Conservation (phyloP, 2,797 vertebrate species). For the Delichon dasypus region DNA sequence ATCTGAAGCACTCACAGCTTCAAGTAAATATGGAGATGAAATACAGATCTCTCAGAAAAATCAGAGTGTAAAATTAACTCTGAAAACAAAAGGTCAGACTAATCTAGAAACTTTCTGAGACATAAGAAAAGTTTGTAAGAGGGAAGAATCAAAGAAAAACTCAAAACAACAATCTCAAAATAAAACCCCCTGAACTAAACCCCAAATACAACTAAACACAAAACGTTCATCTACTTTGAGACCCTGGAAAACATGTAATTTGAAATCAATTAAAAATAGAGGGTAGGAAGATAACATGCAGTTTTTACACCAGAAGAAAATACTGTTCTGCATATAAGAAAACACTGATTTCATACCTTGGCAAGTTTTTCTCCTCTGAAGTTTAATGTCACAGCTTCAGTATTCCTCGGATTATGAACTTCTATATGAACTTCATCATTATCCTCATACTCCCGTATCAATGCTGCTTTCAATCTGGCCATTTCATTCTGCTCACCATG, state of each 20-base stretch:
- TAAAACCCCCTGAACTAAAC: neutral
- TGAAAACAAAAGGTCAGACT: neutral
- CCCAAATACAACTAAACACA: neutral
- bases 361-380: constrained; percentile 97
- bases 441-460: constrained; percentile 95
- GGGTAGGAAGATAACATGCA: neutral
- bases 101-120: neutral
- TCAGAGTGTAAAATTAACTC: neutral
- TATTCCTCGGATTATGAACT: constrained; percentile 95
- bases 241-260: neutral
- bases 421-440: constrained; percentile 97
- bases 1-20: neutral
- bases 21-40: neutral
- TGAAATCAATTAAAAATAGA: neutral
- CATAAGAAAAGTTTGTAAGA: neutral
- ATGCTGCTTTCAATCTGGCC: constrained; percentile 92
- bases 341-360: constrained; percentile 78
- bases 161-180: neutral
- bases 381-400: constrained; percentile 92
- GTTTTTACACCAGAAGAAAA: neutral
- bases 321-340: neutral
- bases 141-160: neutral
- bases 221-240: neutral
- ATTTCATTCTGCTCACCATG: constrained; percentile 98
- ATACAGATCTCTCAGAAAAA: neutral